Evolutionary conservation across 2,113 vertebrate genomes (phyloP), one percentile per base, ranked within the genome.

Genomic region (Holacanthus passer): DNA sequence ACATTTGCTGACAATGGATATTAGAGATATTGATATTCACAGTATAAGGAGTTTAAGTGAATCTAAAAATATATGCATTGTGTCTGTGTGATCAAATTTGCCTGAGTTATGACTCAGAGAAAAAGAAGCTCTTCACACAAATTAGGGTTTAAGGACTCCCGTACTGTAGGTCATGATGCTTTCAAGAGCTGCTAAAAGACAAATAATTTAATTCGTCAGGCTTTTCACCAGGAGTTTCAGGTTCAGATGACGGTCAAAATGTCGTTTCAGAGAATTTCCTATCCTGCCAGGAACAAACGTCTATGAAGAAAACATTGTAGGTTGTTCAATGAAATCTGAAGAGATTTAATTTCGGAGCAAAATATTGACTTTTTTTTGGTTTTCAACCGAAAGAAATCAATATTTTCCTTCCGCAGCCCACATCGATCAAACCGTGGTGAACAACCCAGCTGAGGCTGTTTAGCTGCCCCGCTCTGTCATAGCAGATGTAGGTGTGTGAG

Each of bases 381-480:
- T 58, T 87, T 82, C 56, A 63, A 77, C 60, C 50, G 41, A 60
- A 56, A 69, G 10, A 71, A 71, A 86, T 80, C 29, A 12, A 66
- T 73, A 63, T 62, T 55, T 77, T 29, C 27, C 58, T 71, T 37
- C 41, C 47, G 14, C 67, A 50, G 27, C 39, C 20, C 24, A 52
- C 70, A 68, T 41, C 35, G 8, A 78, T 81, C 67, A 71, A 72
- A 66, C 35, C 35, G 22, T 16, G 29, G 35, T 16, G 74, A 16
- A 66, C 24, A 50, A 35, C 52, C 22, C 50, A 50, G n/a, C 58
- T 71, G 70, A 72, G 55, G 52, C 47, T 83, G 22, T 56, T 73
- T 50, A 48, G 29, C 64, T 63, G 31, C 20, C 2, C 5, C 74
- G 10, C 59, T 79, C 73, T 68, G n/a, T 69, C 62, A 43, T n/a